Percentiles rank a stretch among this genome's conserved stretches.
phyloP scores from a whole-genome alignment of 1,140 invertebrate species.

The Sycophaga agraensis region DNA sequence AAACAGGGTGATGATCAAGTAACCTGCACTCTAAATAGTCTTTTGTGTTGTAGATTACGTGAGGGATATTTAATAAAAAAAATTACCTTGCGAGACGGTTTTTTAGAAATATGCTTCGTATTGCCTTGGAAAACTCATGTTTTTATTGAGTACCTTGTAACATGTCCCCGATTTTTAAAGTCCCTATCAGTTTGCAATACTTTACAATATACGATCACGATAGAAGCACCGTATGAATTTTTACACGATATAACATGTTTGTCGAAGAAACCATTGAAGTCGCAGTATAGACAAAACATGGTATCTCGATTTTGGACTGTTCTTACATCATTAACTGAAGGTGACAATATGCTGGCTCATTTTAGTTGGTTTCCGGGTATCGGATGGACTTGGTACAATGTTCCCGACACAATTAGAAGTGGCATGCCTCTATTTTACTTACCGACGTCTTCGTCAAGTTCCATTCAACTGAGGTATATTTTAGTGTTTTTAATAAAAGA shows the following conservation, averaged over 20 bases:
- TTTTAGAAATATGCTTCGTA: constrained; percentile 68
- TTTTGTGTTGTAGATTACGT: constrained; percentile 74
- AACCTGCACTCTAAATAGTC: constrained; percentile 65
- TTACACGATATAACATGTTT: constrained; percentile 77
- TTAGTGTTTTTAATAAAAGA: neutral
- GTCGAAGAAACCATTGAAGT: constrained; percentile 68
- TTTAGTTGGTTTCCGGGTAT: constrained; percentile 71
- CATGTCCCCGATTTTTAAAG: constrained; percentile 63
- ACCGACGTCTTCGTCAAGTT: constrained; percentile 58
- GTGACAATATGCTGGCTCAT: constrained; percentile 71
- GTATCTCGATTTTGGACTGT: constrained; percentile 72
- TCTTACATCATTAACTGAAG: constrained; percentile 66
- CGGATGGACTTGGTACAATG: constrained; percentile 66
- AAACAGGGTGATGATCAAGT: constrained; percentile 69
- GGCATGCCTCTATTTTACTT: constrained; percentile 76
- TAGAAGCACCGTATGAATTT: constrained; percentile 77
- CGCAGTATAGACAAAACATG: constrained; percentile 69
- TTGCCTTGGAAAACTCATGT: constrained; percentile 77
- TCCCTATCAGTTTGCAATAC: constrained; percentile 52
- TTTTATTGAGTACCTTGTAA: constrained; percentile 70
- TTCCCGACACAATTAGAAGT: constrained; percentile 73
- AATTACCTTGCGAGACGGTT: constrained; percentile 60
- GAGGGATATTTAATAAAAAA: constrained; percentile 79
- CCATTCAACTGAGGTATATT: constrained; percentile 56
- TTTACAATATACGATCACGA: constrained; percentile 62